Base-by-base conservation (phyloP, 2,113 vertebrate genomes). In the Neopipo cinnamomea region DNA sequence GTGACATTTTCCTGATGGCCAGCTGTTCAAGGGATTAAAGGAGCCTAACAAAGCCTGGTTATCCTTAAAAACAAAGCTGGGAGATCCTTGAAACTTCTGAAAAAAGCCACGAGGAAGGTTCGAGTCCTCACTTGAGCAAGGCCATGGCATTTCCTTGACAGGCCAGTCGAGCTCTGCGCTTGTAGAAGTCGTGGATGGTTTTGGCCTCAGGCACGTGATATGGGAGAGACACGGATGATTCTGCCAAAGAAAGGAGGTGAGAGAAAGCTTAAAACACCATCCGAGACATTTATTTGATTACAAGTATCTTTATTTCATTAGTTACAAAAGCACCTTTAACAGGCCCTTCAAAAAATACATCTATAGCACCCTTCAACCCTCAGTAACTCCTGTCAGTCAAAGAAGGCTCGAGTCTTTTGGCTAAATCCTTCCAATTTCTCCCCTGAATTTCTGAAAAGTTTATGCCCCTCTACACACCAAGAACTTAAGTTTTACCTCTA, bases 181-280 rank as follows among this genome's bases (percentile, higher is more conserved):
- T 99, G 96, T 97, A 99, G 97, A 99, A 99, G 81, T 99, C 98
- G 9, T 99, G 98, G 62, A 99, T 93, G 53, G 97, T 99, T 97
- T 99, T 99, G 84, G 98, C 98, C 79, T 99, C 98, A 35, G 99
- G 99, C 88, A 99, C 86, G 23, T 99, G 99, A 95, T 99, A 99
- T 0, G 99, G 99, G 75, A 99, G 98, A 86, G 99, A 99, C 16
- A 99, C 94, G 5, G 97, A 96, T 1, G 99, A 98, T 94, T 99
- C 99, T 99, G 81, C 11, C 91, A 96, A 77, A 85, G 17, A 59
- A 59, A 94, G 49, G 31, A 55, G 46, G 83, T 24, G 4, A 92
- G 71, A 73, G n/a, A 93, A 89, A 53, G 74, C 17, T 37, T 31
- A 31, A 68, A 22, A 55, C 11, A 13, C 30, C 73, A 47, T 28